phyloP scores from a whole-genome alignment of 1,140 invertebrate species.

The Apocrypta bakeri region DNA sequence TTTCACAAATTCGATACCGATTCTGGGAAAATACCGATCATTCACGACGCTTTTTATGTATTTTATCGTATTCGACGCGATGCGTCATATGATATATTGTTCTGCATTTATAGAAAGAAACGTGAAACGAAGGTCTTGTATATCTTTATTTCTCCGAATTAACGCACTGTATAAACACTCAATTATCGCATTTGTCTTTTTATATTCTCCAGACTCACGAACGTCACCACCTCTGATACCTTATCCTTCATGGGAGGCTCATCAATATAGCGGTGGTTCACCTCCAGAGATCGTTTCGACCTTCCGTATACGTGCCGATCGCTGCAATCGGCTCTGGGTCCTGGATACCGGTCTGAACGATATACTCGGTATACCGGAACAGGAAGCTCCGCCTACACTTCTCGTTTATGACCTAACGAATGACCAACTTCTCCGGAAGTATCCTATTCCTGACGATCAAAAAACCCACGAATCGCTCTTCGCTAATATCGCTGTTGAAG shows the following conservation, averaged over 20 bases:
- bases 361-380: constrained; percentile 76
- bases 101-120: too few relatives aligned
- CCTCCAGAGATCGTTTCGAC: constrained; percentile 83
- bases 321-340: constrained; percentile 84
- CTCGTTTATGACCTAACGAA: constrained; percentile 83
- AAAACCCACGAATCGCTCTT: constrained; percentile 82
- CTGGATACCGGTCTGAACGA: constrained; percentile 82
- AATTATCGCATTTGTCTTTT: too few relatives aligned
- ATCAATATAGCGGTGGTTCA: constrained; percentile 70
- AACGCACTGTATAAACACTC: too few relatives aligned
- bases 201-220: constrained; percentile 74
- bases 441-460: constrained; percentile 78
- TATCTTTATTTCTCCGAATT: neutral
- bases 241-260: constrained; percentile 84
- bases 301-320: constrained; percentile 82
- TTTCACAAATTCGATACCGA: neutral
- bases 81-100: neutral
- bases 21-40: neutral
- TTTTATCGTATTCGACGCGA: neutral
- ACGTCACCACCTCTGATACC: constrained; percentile 81
- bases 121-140: neutral
- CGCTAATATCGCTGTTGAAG: constrained; percentile 84
- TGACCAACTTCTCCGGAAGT: constrained; percentile 80
- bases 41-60: too few relatives aligned
- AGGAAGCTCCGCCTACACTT: constrained; percentile 76